A percentile compares a stretch with the other conserved stretches of the same genome.
Evolutionary conservation across 2,797 vertebrate genomes (phyloP).

Genomic region (Benthosema pterotum): DNA sequence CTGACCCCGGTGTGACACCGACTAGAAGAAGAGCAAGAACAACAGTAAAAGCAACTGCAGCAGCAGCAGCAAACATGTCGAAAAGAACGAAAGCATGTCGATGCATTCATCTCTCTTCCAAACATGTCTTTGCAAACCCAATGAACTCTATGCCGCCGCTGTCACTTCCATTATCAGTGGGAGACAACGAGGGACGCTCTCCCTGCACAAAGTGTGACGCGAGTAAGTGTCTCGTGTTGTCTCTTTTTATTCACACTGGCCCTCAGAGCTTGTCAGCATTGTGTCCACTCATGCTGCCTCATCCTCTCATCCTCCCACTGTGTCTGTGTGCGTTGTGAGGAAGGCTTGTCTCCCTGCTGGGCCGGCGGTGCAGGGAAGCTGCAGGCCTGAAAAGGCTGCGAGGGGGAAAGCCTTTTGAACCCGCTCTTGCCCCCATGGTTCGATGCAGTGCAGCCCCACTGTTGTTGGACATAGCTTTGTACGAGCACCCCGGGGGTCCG

Average conservation of each 20-base stretch:
- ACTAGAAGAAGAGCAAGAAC: neutral
- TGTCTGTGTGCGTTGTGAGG: constrained; percentile 71
- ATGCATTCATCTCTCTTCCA: neutral
- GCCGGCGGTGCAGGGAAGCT: constrained; percentile 61
- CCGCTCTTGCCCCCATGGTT: constrained; percentile 75
- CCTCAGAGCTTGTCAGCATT: constrained; percentile 60
- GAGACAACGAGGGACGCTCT: constrained; percentile 60
- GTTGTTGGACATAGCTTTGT: constrained; percentile 72
- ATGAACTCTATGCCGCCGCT: constrained; percentile 56
- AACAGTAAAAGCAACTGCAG: neutral
- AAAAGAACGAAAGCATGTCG: too few relatives aligned
- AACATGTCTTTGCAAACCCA: constrained; percentile 18
- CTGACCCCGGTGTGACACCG: constrained; percentile 9
- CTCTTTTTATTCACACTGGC: constrained; percentile 72
- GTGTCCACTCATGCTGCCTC: constrained; percentile 56
- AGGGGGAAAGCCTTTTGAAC: constrained; percentile 73
- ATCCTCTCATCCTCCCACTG: constrained; percentile 77
- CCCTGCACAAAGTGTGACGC: constrained; percentile 54
- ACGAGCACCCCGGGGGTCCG: constrained; percentile 65
- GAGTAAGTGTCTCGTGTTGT: constrained; percentile 60
- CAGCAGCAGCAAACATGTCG: too few relatives aligned
- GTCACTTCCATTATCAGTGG: constrained; percentile 57
- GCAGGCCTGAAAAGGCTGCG: constrained; percentile 66
- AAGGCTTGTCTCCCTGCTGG: constrained; percentile 72
- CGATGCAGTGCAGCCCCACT: constrained; percentile 75